phyloP scores from a whole-genome alignment of 2,797 vertebrate genomes.

The Hemitrygon akajei region DNA sequence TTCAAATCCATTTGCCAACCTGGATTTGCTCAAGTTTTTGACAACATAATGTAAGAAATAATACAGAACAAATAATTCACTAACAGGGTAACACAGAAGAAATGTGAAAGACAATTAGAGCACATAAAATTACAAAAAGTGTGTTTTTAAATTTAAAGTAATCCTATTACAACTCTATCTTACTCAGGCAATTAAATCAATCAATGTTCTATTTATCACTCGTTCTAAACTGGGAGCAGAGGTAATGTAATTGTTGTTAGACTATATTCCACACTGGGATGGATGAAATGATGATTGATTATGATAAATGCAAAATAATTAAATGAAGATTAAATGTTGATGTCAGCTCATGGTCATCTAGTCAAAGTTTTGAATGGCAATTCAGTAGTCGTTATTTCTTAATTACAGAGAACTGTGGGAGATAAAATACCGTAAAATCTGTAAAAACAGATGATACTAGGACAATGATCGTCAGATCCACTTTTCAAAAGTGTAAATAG shows the following conservation, averaged over 20 bases:
- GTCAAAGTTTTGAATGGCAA: background rate
- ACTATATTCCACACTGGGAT: background rate
- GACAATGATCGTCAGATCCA: background rate
- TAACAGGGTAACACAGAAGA: background rate
- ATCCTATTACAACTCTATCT: background rate
- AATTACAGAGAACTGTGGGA: background rate
- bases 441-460: background rate
- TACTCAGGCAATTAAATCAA: background rate
- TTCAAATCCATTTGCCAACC: background rate
- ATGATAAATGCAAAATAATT: conserved; percentile 6
- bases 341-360: background rate
- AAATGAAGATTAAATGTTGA: background rate
- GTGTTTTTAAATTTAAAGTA: background rate
- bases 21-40: background rate
- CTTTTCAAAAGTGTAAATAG: background rate
- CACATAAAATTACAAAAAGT: background rate
- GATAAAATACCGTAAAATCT: background rate
- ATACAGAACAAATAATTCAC: background rate
- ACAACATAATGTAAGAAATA: background rate
- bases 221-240: background rate
- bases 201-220: background rate
- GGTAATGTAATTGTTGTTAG: background rate
- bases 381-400: background rate
- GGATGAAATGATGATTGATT: conserved; percentile 1
- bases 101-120: background rate